Evolutionary conservation across 1,140 invertebrate species (phyloP).

Genomic region (Listronotus bonariensis): DNA sequence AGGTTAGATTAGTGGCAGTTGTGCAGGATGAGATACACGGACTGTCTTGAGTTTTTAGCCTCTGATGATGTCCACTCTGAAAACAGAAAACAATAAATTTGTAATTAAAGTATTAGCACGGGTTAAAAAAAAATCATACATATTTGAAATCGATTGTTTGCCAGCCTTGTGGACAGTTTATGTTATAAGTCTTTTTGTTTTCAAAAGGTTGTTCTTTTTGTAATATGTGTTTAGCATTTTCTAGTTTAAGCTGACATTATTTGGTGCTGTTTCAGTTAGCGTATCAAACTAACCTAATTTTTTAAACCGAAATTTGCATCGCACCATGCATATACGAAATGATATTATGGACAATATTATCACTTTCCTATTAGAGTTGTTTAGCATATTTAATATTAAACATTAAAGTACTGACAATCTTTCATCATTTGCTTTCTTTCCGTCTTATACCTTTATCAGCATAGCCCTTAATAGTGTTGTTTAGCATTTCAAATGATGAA

Average conservation of each 20-base stretch:
- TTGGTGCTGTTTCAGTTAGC: no score
- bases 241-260: constrained; percentile 18
- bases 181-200: constrained; percentile 7
- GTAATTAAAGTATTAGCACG: constrained; percentile 28
- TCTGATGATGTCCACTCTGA: constrained; percentile 46
- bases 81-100: constrained; percentile 43
- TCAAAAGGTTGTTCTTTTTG: background rate
- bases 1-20: constrained; percentile 52
- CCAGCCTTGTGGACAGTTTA: constrained; percentile 22
- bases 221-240: constrained; percentile 12
- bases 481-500: no score
- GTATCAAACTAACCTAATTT: no score
- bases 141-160: constrained; percentile 13
- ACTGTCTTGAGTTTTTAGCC: constrained; percentile 45
- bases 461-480: no score
- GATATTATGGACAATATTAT: no score
- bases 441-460: no score
- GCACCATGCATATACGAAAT: no score
- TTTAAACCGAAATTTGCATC: no score
- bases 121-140: constrained; percentile 28
- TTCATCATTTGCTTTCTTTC: no score
- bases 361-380: no score
- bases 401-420: no score
- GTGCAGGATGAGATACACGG: constrained; percentile 51
- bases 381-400: no score